Evolutionary conservation across 2,797 vertebrate genomes (phyloP).

Genomic region (Coranthus polyacanthus): DNA sequence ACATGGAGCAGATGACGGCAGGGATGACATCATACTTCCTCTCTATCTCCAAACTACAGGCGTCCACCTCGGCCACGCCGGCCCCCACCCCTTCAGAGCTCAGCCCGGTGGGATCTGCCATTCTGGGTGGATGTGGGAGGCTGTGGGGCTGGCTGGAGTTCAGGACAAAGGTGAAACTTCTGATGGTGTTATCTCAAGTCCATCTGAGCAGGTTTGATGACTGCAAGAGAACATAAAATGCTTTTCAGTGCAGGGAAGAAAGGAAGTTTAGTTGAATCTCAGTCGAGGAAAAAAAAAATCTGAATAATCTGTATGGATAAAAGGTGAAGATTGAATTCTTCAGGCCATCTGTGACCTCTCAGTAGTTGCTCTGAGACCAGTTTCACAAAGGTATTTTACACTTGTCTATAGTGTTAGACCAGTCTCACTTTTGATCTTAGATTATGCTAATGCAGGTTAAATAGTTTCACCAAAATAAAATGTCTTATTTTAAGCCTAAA

Average conservation of each 20-base stretch:
- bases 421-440: too few relatives aligned
- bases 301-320: neutral
- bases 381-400: neutral
- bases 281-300: neutral
- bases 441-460: too few relatives aligned
- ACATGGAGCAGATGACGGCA: conserved; percentile 89
- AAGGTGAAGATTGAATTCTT: conserved; percentile 57
- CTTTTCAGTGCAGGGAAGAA: neutral
- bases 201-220: conserved; percentile 64
- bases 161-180: conserved; percentile 26
- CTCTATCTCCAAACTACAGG: conserved; percentile 85
- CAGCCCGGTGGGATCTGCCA: conserved; percentile 81
- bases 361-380: neutral
- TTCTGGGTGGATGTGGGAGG: conserved; percentile 51
- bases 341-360: conserved; percentile 62
- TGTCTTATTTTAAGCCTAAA: too few relatives aligned
- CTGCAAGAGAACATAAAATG: conserved; percentile 53
- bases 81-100: conserved; percentile 79
- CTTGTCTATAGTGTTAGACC: too few relatives aligned
- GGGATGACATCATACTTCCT: conserved; percentile 87
- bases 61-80: conserved; percentile 69
- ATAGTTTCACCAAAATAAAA: too few relatives aligned
- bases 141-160: conserved; percentile 27
- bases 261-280: neutral
- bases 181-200: conserved; percentile 71